These are phyloP conservation scores for Diorhabda sublineata DNA, from an alignment of 1,140 invertebrate species.

Conservation along the genomic window DNA sequence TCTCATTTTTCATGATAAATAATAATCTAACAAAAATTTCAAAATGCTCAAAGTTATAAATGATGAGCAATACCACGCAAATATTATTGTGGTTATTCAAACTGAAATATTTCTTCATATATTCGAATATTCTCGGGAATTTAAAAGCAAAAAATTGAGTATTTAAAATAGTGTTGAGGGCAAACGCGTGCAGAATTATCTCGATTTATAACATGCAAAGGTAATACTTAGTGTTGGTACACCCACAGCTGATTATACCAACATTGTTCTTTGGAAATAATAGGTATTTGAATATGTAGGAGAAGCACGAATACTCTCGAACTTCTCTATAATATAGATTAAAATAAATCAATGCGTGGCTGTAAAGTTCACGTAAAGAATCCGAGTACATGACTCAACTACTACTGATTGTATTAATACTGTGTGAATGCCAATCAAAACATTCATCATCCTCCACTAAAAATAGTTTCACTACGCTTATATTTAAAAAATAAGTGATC, in stretches of 20 bases:
- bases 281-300: conserved; percentile 2
- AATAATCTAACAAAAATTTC: too few relatives aligned
- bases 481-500: too few relatives aligned
- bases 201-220: conserved; percentile 2
- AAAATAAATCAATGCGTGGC: not conserved
- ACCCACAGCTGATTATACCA: conserved; percentile 1
- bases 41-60: too few relatives aligned
- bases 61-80: too few relatives aligned
- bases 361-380: not conserved
- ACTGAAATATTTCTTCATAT: too few relatives aligned
- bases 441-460: too few relatives aligned
- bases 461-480: too few relatives aligned
- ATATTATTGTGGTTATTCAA: too few relatives aligned
- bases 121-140: too few relatives aligned
- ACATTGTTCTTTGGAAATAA: conserved; percentile 1
- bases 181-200: conserved; percentile 1
- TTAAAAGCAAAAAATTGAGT: too few relatives aligned
- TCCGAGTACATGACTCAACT: not conserved
- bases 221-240: conserved; percentile 2
- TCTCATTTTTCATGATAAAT: too few relatives aligned
- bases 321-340: not conserved
- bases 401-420: not conserved
- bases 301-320: not conserved
- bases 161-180: not conserved
- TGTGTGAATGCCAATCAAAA: not conserved